Conservation (phyloP, 2,888 invertebrate species). For the Netelia fuscicornis region DNA sequence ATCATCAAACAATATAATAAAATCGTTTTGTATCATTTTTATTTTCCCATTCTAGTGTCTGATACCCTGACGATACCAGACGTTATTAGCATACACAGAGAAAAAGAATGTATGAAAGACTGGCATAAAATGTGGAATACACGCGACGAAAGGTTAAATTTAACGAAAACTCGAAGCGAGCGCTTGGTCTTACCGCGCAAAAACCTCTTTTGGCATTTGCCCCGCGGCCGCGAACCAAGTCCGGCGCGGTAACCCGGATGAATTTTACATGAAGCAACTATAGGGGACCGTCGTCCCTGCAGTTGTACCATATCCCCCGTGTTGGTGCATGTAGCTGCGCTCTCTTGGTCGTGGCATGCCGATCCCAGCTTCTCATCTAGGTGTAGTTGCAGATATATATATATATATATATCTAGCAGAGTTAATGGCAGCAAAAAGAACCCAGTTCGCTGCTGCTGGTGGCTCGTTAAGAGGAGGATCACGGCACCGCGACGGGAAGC, state of each 20-base stretch:
- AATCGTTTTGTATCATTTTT: too few relatives aligned
- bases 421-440: constrained; percentile 79
- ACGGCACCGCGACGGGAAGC: constrained; percentile 30
- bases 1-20: too few relatives aligned
- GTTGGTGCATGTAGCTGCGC: constrained; percentile 34
- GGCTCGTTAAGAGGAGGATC: constrained; percentile 56
- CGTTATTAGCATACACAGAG: neutral
- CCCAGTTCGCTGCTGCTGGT: constrained; percentile 72
- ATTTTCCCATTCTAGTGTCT: too few relatives aligned
- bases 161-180: constrained; percentile 47
- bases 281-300: constrained; percentile 51
- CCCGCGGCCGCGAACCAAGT: constrained; percentile 43
- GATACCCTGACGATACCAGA: too few relatives aligned
- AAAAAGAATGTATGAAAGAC: neutral
- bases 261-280: constrained; percentile 81
- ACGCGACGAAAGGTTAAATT: constrained; percentile 49
- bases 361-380: constrained; percentile 28
- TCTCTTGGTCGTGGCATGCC: constrained; percentile 21
- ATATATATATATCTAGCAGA: constrained; percentile 58
- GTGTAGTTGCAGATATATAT: constrained; percentile 1
- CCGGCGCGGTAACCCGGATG: constrained; percentile 75
- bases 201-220: constrained; percentile 51
- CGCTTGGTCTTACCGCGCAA: constrained; percentile 7
- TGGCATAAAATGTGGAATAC: neutral
- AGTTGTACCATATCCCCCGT: constrained; percentile 38